Evolutionary conservation across 2,888 invertebrate genomes (phyloP), one percentile per base, ranked within the genome.

Genomic region (Agrochola litura): DNA sequence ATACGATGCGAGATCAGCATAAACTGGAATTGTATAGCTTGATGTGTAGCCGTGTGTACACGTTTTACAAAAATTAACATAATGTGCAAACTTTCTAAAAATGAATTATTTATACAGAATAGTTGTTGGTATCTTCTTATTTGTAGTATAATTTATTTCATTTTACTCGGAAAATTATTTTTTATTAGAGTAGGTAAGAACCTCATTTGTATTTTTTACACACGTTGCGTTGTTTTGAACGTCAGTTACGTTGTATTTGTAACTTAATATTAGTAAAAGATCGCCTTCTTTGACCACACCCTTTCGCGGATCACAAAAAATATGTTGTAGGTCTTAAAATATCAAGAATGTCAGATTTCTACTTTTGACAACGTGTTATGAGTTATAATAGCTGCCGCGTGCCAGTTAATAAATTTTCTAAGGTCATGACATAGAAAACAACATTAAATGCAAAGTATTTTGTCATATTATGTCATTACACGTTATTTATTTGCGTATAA

Each of bases 401-500:
- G 46, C 73, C 46, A 64, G 37, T 71, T 41, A 37, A 43, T 68
- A 60, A 52, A 19, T 52, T 52, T 58, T 60, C 73, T 78, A 78
- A 73, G 66, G 63, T 54, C 70, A 58, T 71, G 77, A 37, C 77
- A 63, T 73, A 71, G 46, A 78, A 73, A 82, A 81, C 65, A 54
- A 54, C 19, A 16, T 30, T 30, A 70, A 71, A n/a, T 58, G n/a
- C 52, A 25, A 60, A 63, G 67, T 72, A 49, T 67, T 67, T 81
- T 71, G 22, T 67, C 16, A 52, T 67, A 66, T 61, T 70, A 61
- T 30, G 30, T 63, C n/a, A 80, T 30, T 61, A 66, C 1, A 46
- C 22, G 4, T n/a, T 22, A 37, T 22, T 52, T 22, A 46, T 60
- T 43, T 25, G n/a, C 22, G n/a, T 46, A 22, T 30, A 58, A 25